Base-by-base conservation (phyloP, 2,797 vertebrate species). In the Ispidina lecontei region DNA sequence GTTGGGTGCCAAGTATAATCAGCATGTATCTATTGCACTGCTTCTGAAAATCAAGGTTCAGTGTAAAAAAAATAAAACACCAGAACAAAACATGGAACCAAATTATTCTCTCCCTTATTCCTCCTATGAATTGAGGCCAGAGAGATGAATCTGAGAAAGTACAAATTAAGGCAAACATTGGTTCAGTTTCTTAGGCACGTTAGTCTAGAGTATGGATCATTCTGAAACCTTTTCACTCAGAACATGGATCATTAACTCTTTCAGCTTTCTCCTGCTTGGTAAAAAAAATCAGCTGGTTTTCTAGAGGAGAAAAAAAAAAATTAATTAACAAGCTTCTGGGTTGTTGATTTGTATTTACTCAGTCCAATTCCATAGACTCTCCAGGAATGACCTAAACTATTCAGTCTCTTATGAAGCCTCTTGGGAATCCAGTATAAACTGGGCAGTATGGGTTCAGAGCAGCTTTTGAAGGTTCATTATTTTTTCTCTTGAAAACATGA, bases 331-430 rank as follows among this genome's bases (percentile, higher is more conserved):
- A 37, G 25, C 13, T 64, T 74, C n/a, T 62, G 5, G 13, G 15
- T 7, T 80, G 16, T 7, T 71, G 6, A 0, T 6, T 85, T 92
- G 70, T 58, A 60, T 88, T 88, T 86, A 26, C 8, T 89, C 0
- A 0, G 20, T 62, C 15, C 7, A 41, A 2, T 49, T 29, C 29
- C n/a, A 64, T 8, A 4, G 17, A 58, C 28, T 54, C 6, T 62
- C 43, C 22, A 79, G 74, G 31, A 69, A 67, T 19, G 0, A 68
- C 16, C 19, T 67, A 72, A 92, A 55, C 25, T 6, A 22, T 52
- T 79, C 21, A 29, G 4, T 59, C 12, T 87, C 7, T 33, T 69
- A 3, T 44, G 47, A 89, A 70, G 5, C 6, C 25, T 76, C 5
- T 11, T 62, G 31, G 23, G 22, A 92, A 69, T 75, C 7, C 74